A percentile compares a stretch with the other conserved stretches of the same genome.
Conservation (phyloP, 2,888 invertebrate species). For the Alcis repandata region DNA sequence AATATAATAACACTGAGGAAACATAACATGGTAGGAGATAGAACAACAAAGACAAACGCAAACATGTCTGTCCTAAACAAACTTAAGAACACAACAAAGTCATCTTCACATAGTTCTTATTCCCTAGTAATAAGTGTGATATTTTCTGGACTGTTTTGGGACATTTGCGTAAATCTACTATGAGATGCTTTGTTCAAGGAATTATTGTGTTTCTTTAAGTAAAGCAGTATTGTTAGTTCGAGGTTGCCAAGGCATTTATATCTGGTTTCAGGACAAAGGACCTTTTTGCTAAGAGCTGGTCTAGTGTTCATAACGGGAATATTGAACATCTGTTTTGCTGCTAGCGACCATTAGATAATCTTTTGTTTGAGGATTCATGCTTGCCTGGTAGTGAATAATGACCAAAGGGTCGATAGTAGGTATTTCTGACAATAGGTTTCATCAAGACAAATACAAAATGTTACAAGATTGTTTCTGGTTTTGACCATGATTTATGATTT, state of each 20-base stretch:
- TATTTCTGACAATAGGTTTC: not conserved
- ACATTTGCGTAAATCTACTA: constrained; percentile 39
- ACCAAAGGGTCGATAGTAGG: not conserved
- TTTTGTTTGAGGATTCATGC: constrained; percentile 11
- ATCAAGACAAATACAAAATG: not conserved
- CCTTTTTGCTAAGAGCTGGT: constrained; percentile 14
- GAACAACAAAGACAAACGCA: constrained; percentile 57
- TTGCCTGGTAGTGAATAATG: constrained; percentile 7
- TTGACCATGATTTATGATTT: too few relatives aligned
- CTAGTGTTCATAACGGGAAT: constrained; percentile 9
- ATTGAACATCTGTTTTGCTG: constrained; percentile 14
- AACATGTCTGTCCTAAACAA: constrained; percentile 51
- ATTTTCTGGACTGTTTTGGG: constrained; percentile 22
- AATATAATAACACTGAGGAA: constrained; percentile 37
- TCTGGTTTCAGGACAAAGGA: constrained; percentile 13
- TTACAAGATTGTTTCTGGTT: too few relatives aligned
- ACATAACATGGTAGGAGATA: constrained; percentile 51
- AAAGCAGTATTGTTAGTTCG: constrained; percentile 27
- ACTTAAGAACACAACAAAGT: constrained; percentile 32
- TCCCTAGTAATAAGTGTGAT: constrained; percentile 22
- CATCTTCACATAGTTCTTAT: constrained; percentile 23
- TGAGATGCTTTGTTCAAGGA: constrained; percentile 36
- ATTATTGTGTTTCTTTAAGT: constrained; percentile 37
- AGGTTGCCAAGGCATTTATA: constrained; percentile 6
- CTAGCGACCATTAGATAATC: constrained; percentile 7